Conservation (phyloP, 2,888 invertebrate species). For the Schizotus pectinicornis region DNA sequence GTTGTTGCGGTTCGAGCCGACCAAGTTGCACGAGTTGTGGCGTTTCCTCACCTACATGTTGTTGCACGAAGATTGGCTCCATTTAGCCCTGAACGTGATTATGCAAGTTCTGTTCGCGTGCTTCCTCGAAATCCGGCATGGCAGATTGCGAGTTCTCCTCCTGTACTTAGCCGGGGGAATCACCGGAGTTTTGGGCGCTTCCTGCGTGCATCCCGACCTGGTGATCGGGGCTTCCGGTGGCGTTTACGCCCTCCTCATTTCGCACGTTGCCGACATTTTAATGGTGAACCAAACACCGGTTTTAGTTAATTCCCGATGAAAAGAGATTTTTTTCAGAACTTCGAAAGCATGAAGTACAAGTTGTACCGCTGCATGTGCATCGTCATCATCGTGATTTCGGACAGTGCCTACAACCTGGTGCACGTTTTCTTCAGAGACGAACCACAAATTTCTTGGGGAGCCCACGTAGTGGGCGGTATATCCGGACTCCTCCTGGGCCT, state of each 20-base stretch:
- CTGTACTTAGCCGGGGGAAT: conserved; percentile 80
- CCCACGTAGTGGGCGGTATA: conserved; percentile 73
- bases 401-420: conserved; percentile 64
- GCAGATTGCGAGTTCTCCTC: conserved; percentile 70
- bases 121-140: conserved; percentile 74
- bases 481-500: conserved; percentile 71
- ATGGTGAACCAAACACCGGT: conserved; percentile 61
- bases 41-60: conserved; percentile 80
- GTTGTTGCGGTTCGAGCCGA: conserved; percentile 66
- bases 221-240: conserved; percentile 91
- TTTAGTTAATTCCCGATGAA: background rate
- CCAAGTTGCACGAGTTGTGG: conserved; percentile 75
- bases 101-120: conserved; percentile 68
- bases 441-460: conserved; percentile 71
- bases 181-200: conserved; percentile 77
- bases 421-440: conserved; percentile 58
- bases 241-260: conserved; percentile 85
- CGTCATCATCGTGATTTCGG: conserved; percentile 68
- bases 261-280: conserved; percentile 84
- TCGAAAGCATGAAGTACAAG: conserved; percentile 55
- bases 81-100: conserved; percentile 77
- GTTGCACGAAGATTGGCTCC: conserved; percentile 77
- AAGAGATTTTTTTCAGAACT: conserved; percentile 56
- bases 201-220: conserved; percentile 76
- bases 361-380: conserved; percentile 66